These are phyloP conservation scores for Perodicticus potto DNA, from an alignment of 2,797 vertebrate species.

Conservation along the genomic window DNA sequence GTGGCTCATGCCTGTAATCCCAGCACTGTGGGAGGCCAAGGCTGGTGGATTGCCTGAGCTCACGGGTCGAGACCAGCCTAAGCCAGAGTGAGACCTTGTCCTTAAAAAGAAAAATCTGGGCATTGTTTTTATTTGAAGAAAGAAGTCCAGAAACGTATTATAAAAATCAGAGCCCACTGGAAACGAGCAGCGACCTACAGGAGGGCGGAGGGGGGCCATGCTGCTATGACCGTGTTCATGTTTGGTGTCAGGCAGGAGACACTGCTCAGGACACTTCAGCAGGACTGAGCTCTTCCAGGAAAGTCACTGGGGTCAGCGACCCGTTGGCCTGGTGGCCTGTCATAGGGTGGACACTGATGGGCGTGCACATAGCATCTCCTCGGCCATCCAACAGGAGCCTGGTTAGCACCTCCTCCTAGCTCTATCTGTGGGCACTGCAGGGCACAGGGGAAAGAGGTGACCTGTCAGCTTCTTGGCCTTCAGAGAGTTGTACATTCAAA, in stretches of 20 bases:
- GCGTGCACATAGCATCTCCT: not conserved
- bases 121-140: not conserved
- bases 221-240: not conserved
- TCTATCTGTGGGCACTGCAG: not conserved
- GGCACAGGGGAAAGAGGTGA: not conserved
- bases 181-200: no score
- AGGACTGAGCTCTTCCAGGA: not conserved
- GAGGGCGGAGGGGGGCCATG: not conserved
- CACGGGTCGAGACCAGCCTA: no score
- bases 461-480: not conserved
- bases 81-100: no score
- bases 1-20: no score
- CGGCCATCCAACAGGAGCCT: not conserved
- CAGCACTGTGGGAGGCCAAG: no score
- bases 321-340: not conserved
- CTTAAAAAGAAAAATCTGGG: no score
- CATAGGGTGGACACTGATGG: not conserved
- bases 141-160: not conserved
- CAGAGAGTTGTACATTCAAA: not conserved
- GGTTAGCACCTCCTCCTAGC: not conserved
- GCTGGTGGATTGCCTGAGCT: no score
- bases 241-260: not conserved
- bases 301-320: fast-evolving
- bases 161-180: not conserved
- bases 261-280: fast-evolving